Evolutionary conservation across 2,797 vertebrate genomes (phyloP).

Genomic region (Clamator glandarius): DNA sequence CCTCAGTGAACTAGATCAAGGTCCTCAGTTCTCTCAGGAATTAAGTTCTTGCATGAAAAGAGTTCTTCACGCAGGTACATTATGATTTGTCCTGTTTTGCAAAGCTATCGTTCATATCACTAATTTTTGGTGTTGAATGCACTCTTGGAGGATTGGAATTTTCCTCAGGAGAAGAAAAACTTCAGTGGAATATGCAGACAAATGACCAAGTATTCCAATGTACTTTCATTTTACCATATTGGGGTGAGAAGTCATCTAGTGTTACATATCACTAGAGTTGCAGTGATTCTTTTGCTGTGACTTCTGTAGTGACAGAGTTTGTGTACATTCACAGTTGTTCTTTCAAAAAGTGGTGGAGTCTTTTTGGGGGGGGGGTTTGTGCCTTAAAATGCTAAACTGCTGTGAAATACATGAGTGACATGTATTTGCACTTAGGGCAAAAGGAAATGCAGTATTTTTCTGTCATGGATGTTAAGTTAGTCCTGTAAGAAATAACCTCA

Average conservation of each 20-base stretch:
- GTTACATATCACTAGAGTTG: background rate
- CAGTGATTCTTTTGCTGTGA: background rate
- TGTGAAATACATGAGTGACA: background rate
- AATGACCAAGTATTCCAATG: background rate
- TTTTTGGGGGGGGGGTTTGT: background rate
- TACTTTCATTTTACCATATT: background rate
- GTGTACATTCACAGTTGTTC: background rate
- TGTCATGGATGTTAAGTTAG: background rate
- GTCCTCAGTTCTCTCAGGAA: background rate
- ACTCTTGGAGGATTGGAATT: background rate
- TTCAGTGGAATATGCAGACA: background rate
- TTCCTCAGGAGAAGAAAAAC: background rate
- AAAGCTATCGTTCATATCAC: background rate
- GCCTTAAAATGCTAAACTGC: background rate
- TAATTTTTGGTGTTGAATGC: background rate
- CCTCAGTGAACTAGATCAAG: background rate
- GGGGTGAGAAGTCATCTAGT: background rate
- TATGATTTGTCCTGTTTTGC: background rate
- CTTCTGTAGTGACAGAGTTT: background rate
- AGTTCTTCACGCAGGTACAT: background rate
- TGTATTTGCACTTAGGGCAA: background rate
- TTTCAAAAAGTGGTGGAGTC: background rate
- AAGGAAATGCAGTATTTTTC: background rate
- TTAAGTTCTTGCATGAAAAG: background rate
- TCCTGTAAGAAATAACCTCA: background rate